phyloP scores from a whole-genome alignment of 1,140 invertebrate species.

The Streblospio benedicti region DNA sequence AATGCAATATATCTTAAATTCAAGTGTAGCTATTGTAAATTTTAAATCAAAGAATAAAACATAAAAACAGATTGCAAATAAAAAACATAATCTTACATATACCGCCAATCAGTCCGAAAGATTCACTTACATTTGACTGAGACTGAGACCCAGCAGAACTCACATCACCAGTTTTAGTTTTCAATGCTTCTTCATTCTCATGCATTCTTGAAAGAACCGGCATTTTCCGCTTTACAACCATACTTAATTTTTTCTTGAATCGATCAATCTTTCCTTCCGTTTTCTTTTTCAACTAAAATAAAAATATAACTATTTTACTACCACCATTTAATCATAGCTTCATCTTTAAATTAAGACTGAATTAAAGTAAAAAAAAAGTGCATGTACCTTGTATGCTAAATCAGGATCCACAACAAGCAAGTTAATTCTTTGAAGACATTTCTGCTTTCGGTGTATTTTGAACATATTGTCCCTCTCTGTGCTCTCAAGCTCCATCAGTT shows the following conservation, averaged over 20 bases:
- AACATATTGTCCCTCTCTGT: constrained; percentile 27
- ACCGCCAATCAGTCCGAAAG: not conserved
- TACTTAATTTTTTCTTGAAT: not conserved
- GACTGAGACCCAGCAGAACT: no score
- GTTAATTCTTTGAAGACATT: constrained; percentile 24
- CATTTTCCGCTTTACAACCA: not conserved
- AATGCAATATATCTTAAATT: not conserved
- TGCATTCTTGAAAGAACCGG: not conserved
- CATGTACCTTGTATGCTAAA: constrained; percentile 10
- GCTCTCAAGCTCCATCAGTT: constrained; percentile 30
- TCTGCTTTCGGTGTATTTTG: constrained; percentile 31
- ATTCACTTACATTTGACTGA: no score
- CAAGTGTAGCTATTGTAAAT: not conserved
- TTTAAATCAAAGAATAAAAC: not conserved
- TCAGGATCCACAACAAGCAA: constrained; percentile 11
- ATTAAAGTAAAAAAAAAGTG: constrained; percentile 5
- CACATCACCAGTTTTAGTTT: no score
- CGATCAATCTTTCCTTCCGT: not conserved
- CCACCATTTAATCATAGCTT: not conserved
- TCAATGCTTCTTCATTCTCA: no score
- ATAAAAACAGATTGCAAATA: not conserved
- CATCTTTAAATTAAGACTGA: not conserved
- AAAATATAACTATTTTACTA: constrained; percentile 5
- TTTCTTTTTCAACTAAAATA: not conserved
- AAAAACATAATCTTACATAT: not conserved